Evolutionary conservation across 2,113 vertebrate species (phyloP).

Genomic region (Tupaia tana): DNA sequence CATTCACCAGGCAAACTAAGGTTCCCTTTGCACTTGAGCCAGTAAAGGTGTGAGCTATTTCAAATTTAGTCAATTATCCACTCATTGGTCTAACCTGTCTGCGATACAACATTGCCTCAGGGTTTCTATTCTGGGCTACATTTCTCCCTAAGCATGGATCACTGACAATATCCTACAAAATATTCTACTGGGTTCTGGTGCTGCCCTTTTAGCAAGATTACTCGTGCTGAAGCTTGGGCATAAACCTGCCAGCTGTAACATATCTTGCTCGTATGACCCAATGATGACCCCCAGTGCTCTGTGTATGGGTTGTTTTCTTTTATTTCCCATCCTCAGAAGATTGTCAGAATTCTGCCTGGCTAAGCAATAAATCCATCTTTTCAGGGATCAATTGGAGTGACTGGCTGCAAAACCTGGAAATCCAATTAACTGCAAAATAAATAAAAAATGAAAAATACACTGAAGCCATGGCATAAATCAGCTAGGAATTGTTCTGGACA

Average conservation of each 20-base stretch:
- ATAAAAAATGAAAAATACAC: constrained; percentile 82
- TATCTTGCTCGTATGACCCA: constrained; percentile 68
- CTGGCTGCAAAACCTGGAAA: constrained; percentile 87
- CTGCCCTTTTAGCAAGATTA: constrained; percentile 48
- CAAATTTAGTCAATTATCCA: constrained; percentile 38
- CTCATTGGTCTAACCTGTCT: neutral
- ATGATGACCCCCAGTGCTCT: constrained; percentile 51
- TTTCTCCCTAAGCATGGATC: constrained; percentile 54
- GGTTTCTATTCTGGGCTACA: constrained; percentile 14
- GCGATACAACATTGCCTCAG: constrained; percentile 5
- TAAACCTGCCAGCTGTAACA: constrained; percentile 63
- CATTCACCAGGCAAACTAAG: neutral
- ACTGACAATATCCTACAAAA: constrained; percentile 38
- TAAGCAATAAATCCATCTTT: constrained; percentile 88
- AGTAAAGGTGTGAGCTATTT: constrained; percentile 27
- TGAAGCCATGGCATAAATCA: constrained; percentile 82
- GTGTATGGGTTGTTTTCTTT: constrained; percentile 75
- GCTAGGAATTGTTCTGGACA: constrained; percentile 82
- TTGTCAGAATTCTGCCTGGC: constrained; percentile 85
- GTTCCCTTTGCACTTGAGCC: neutral
- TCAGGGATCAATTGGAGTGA: constrained; percentile 88
- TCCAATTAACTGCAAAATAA: constrained; percentile 89
- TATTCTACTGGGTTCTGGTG: constrained; percentile 47
- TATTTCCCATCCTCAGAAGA: constrained; percentile 78
- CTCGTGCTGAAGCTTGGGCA: constrained; percentile 40